Evolutionary conservation across 1,140 invertebrate genomes (phyloP), one percentile per base, ranked within the genome.

Genomic region (Sycobia sp.): DNA sequence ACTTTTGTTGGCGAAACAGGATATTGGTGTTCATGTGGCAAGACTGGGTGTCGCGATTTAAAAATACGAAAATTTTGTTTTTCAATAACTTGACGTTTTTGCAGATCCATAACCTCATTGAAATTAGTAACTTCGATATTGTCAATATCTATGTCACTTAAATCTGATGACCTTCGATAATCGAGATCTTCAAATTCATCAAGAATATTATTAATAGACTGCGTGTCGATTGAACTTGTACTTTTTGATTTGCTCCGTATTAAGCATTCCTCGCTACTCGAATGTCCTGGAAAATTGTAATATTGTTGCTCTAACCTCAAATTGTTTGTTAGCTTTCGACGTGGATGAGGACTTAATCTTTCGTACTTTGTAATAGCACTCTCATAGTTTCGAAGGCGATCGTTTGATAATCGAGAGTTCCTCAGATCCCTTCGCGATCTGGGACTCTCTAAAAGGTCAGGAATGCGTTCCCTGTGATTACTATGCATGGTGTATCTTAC

Each of bases 161-260:
- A 53, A 16, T 73, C 73, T 8, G 74, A 73, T 5, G 73, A 74
- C 13, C 68, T 67, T 10, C 73, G 46, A 41, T 68, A 74, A 36
- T 76, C 71, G 2, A 76, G 63, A 51, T 77, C 74, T 54, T 77
- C 74, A 53, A 71, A 76, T 61, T 76, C 73, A 46, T 76, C 75
- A 11, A 77, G 63, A 14, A 77, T 76, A 27, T 77, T 77, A 51
- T 77, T 77, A 9, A 77, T 71, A 8, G 75, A 77, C 43, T 77
- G 75, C 1, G 74, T 72, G 58, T 77, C 75, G 38, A 76, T 75
- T 23, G 75, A 76, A 47, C 72, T 76, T 13, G 69, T 75, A 56
- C 75, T 76, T 65, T 76, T 77, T 5, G 72, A 75, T 44, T 74
- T 76, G 36, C 71, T 72, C 10, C 68, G 66, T 7, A 23, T 56